Percentiles rank a stretch among this genome's conserved stretches.
Conservation (phyloP, 2,113 vertebrate genomes). For the Ammospiza caudacuta region DNA sequence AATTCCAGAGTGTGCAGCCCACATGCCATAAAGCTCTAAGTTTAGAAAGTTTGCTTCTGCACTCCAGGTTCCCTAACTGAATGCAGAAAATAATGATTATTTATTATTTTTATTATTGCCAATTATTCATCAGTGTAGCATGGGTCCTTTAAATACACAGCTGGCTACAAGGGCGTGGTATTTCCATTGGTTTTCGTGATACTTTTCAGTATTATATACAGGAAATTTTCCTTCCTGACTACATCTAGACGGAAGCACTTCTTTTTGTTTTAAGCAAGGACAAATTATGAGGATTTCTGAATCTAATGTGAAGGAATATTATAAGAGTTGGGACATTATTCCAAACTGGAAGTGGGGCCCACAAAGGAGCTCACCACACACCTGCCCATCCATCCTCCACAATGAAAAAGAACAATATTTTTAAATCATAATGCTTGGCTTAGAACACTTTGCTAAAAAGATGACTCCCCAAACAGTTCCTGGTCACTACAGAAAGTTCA, state of each 20-base stretch:
- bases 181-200: background rate
- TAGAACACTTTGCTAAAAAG: background rate
- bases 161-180: background rate
- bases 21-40: background rate
- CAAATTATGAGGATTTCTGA: background rate
- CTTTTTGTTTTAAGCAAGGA: background rate
- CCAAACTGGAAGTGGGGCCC: background rate
- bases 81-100: background rate
- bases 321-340: background rate
- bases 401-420: background rate
- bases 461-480: background rate
- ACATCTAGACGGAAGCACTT: background rate
- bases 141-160: background rate
- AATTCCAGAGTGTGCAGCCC: background rate
- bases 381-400: background rate
- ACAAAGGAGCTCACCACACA: background rate
- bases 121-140: background rate
- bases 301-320: background rate
- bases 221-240: background rate
- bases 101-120: background rate
- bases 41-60: background rate
- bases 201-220: background rate
- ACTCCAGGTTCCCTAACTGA: background rate
- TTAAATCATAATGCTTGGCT: background rate
- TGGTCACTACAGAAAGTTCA: background rate